A percentile compares a stretch with the other conserved stretches of the same genome.
phyloP scores from a whole-genome alignment of 2,888 invertebrate genomes.

The Drosophila yooni region DNA sequence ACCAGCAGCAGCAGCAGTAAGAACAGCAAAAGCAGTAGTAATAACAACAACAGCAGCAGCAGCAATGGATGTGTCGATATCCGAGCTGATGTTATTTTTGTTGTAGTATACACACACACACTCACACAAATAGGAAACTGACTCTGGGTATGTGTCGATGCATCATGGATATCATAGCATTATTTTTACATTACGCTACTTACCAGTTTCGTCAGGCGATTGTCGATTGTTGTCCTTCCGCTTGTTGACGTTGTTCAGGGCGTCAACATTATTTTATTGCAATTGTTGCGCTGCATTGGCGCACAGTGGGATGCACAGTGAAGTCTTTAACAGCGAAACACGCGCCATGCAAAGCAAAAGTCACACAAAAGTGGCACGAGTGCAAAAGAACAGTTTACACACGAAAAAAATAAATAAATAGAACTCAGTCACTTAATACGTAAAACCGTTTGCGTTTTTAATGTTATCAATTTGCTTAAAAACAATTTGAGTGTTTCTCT shows the following conservation, averaged over 20 bases:
- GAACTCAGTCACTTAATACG: background rate
- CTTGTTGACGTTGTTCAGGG: slow-evolving; percentile 31
- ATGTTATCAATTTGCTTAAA: slow-evolving; percentile 1
- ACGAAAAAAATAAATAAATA: slow-evolving; percentile 8
- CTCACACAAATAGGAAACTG: background rate
- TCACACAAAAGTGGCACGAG: slow-evolving; percentile 4
- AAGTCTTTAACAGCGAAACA: slow-evolving; percentile 18
- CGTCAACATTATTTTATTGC: slow-evolving; percentile 49
- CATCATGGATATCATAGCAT: slow-evolving; percentile 17
- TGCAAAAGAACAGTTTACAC: slow-evolving; percentile 6
- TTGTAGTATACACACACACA: slow-evolving; percentile 43
- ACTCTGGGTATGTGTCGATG: slow-evolving; percentile 12
- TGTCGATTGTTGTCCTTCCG: slow-evolving; percentile 21
- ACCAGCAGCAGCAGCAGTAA: slow-evolving; percentile 61
- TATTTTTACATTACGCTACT: slow-evolving; percentile 23
- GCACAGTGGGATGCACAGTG: slow-evolving; percentile 20
- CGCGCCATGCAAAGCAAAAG: slow-evolving; percentile 29
- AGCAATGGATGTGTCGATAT: slow-evolving; percentile 50
- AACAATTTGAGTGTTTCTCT: slow-evolving; percentile 10
- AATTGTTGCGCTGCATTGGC: slow-evolving; percentile 53
- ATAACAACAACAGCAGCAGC: slow-evolving; percentile 18
- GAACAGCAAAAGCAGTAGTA: slow-evolving; percentile 41
- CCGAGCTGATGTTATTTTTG: slow-evolving; percentile 25
- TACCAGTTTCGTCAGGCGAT: slow-evolving; percentile 33
- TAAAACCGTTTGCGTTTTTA: slow-evolving; percentile 1